Conservation (phyloP, 2,797 vertebrate species). For the Oryzias sinensis region DNA sequence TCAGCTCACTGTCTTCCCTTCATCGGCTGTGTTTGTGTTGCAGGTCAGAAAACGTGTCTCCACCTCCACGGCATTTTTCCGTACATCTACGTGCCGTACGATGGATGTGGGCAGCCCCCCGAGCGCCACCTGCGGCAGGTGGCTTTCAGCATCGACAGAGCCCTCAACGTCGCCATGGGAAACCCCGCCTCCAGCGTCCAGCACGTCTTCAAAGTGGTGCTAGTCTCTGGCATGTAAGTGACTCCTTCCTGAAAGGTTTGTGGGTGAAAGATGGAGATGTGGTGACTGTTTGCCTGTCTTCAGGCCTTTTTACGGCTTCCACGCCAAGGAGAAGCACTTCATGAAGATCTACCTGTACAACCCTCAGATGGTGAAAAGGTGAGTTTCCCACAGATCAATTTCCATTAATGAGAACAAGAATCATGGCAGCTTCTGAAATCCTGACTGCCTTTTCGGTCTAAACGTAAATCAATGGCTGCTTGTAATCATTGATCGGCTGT, state of each 20-base stretch:
- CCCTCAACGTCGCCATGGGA: slow-evolving; percentile 94
- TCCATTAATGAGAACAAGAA: slow-evolving; percentile 16
- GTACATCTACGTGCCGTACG: slow-evolving; percentile 93
- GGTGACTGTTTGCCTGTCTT: slow-evolving; percentile 5
- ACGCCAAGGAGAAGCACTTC: slow-evolving; percentile 92
- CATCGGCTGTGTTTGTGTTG: slow-evolving; percentile 10
- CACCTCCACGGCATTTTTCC: slow-evolving; percentile 95
- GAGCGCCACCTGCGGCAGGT: slow-evolving; percentile 90
- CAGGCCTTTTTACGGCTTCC: slow-evolving; percentile 97
- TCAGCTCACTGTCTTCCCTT: neutral
- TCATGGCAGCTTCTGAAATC: slow-evolving; percentile 19
- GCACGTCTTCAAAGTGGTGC: slow-evolving; percentile 93
- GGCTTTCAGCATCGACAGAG: slow-evolving; percentile 96
- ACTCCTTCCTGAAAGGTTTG: neutral
- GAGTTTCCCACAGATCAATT: slow-evolving; percentile 35
- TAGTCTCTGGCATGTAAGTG: slow-evolving; percentile 97
- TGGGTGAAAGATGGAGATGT: neutral
- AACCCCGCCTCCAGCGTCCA: slow-evolving; percentile 88
- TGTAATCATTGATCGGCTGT: slow-evolving; percentile 27
- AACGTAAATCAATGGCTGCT: slow-evolving; percentile 46
- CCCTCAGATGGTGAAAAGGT: slow-evolving; percentile 98
- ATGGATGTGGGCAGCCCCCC: slow-evolving; percentile 83
- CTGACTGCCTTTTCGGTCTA: slow-evolving; percentile 25
- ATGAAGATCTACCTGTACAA: slow-evolving; percentile 99
- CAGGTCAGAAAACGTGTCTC: slow-evolving; percentile 98